Evolutionary conservation across 2,888 invertebrate genomes (phyloP).

Genomic region (Spodoptera picta): DNA sequence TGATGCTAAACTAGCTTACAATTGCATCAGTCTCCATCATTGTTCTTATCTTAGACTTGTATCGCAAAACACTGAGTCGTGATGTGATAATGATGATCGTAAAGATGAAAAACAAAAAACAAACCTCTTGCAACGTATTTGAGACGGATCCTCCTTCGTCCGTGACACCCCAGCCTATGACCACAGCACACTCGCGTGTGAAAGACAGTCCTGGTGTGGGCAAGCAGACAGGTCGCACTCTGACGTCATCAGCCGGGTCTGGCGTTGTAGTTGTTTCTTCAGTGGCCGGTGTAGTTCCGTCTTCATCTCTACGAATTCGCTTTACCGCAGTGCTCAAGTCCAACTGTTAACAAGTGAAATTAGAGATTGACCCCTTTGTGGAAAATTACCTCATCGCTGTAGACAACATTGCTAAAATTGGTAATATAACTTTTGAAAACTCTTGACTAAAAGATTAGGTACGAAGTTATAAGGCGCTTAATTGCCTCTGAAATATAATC

Average conservation of each 20-base stretch:
- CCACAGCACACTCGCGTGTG: slow-evolving; percentile 88
- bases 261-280: slow-evolving; percentile 24
- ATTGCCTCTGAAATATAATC: too few relatives aligned
- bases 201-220: slow-evolving; percentile 89
- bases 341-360: slow-evolving; percentile 61
- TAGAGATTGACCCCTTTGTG: too few relatives aligned
- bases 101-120: neutral
- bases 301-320: slow-evolving; percentile 57
- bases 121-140: slow-evolving; percentile 92
- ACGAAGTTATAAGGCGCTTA: too few relatives aligned
- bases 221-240: slow-evolving; percentile 93
- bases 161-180: slow-evolving; percentile 94
- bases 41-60: neutral
- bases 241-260: slow-evolving; percentile 68
- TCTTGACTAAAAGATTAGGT: too few relatives aligned
- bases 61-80: neutral
- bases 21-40: too few relatives aligned
- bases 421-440: too few relatives aligned
- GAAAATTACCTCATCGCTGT: too few relatives aligned
- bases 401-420: too few relatives aligned
- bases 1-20: too few relatives aligned
- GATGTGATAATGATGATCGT: neutral
- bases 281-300: slow-evolving; percentile 3
- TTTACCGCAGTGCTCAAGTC: slow-evolving; percentile 81
- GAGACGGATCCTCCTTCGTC: slow-evolving; percentile 92